Conservation (phyloP, 2,888 invertebrate species). For the Parelbella ahira region DNA sequence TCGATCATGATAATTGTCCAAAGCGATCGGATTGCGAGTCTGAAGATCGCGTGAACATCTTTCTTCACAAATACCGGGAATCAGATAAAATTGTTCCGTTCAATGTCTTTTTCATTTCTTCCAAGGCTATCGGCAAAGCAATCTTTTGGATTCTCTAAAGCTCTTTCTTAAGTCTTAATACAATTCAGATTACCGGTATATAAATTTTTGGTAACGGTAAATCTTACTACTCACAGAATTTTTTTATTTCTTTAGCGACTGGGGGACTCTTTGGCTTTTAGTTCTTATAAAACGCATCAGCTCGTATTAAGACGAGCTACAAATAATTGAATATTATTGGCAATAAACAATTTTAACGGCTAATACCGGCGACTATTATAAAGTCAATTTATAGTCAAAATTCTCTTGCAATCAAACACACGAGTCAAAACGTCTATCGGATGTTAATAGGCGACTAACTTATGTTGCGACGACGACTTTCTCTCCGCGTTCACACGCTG, state of each 20-base stretch:
- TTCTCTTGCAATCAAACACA: slow-evolving; percentile 44
- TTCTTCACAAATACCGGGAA: slow-evolving; percentile 42
- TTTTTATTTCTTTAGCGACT: no score
- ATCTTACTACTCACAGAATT: no score
- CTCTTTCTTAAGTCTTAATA: no score
- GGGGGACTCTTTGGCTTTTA: no score
- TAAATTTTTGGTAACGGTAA: no score
- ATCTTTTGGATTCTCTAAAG: no score
- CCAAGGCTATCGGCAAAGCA: slow-evolving; percentile 40
- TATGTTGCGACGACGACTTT: slow-evolving; percentile 74
- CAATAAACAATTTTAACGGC: slow-evolving; percentile 27
- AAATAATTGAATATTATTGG: slow-evolving; percentile 2
- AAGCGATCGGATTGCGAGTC: slow-evolving; percentile 50
- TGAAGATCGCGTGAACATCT: slow-evolving; percentile 48
- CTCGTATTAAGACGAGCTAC: no score
- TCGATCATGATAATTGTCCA: background rate
- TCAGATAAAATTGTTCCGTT: slow-evolving; percentile 45
- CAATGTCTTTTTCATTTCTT: slow-evolving; percentile 53
- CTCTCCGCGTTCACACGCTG: slow-evolving; percentile 77
- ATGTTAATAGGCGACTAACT: slow-evolving; percentile 45
- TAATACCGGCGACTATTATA: slow-evolving; percentile 20
- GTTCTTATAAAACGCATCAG: no score
- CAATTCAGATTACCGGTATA: no score
- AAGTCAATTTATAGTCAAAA: slow-evolving; percentile 26
- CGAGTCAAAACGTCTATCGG: slow-evolving; percentile 49